Percentiles rank a stretch among this genome's conserved stretches.
These are phyloP conservation scores for Mellivora capensis DNA, from an alignment of 2,113 vertebrate species.

Conservation along the genomic window DNA sequence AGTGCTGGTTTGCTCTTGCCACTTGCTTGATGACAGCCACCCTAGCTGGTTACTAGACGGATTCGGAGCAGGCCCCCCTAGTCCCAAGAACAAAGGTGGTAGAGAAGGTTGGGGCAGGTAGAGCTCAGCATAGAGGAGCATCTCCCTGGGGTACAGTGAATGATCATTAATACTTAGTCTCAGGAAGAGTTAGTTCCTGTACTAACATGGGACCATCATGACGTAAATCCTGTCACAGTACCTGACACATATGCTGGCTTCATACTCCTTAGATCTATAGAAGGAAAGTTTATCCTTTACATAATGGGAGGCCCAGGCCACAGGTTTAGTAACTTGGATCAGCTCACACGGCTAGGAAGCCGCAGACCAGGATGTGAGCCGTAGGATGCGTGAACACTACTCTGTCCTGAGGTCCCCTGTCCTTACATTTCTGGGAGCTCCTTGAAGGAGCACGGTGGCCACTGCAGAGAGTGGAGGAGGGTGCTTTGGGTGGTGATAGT, in stretches of 20 bases:
- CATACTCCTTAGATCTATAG: not conserved
- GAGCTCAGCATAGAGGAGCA: not conserved
- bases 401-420: not conserved
- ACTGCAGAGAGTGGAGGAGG: not conserved
- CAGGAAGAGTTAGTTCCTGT: not conserved
- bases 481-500: not conserved
- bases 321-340: not conserved
- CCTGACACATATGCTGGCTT: not conserved
- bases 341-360: not conserved
- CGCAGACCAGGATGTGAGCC: not conserved
- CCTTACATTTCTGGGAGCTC: not conserved
- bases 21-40: not conserved
- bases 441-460: not conserved
- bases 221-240: not conserved
- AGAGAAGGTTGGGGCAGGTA: not conserved
- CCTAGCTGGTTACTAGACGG: not conserved
- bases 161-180: not conserved
- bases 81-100: not conserved
- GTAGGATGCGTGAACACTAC: not conserved
- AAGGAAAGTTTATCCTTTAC: not conserved
- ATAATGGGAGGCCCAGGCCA: not conserved
- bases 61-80: not conserved
- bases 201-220: not conserved
- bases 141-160: not conserved
- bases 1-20: not conserved